Percentiles rank a stretch among this genome's conserved stretches.
Evolutionary conservation across 2,113 vertebrate genomes (phyloP).

Genomic region (Hippocampus abdominalis): DNA sequence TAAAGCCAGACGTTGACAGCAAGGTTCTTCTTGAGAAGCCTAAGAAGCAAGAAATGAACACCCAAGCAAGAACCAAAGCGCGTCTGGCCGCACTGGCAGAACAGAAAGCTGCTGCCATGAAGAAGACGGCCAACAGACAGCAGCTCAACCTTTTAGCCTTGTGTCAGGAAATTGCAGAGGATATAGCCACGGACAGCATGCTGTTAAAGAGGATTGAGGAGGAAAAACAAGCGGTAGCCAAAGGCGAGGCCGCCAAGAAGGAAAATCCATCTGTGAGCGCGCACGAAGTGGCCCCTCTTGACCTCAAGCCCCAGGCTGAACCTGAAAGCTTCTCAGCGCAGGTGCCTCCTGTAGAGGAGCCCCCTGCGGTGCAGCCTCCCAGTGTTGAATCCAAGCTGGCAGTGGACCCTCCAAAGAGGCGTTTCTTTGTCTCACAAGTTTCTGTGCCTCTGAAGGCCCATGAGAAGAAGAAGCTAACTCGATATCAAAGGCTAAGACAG

Average conservation of each 20-base stretch:
- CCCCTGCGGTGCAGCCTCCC: constrained; percentile 8
- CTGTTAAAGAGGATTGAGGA: constrained; percentile 81
- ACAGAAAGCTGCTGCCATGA: constrained; percentile 70
- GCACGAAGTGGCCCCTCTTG: constrained; percentile 15
- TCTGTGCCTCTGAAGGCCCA: constrained; percentile 83
- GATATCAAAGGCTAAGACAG: constrained; percentile 74
- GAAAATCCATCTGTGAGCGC: constrained; percentile 26
- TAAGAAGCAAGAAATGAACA: constrained; percentile 78
- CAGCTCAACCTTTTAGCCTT: constrained; percentile 91
- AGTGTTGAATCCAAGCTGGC: constrained; percentile 21
- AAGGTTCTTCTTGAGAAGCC: constrained; percentile 39
- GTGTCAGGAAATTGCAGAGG: constrained; percentile 96
- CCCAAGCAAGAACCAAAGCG: constrained; percentile 76
- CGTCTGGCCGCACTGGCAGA: constrained; percentile 74
- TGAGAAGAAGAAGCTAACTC: constrained; percentile 78
- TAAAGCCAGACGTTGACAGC: constrained; percentile 31
- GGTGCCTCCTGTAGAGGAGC: constrained; percentile 46
- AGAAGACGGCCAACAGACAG: constrained; percentile 71
- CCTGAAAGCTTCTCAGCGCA: constrained; percentile 41
- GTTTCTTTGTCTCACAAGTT: constrained; percentile 91
- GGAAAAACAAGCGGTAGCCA: constrained; percentile 54
- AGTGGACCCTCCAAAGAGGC: constrained; percentile 76
- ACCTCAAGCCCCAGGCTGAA: constrained; percentile 33
- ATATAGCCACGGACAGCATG: constrained; percentile 94
- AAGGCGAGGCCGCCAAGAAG: constrained; percentile 40